Evolutionary conservation across 2,888 invertebrate genomes (phyloP), one percentile per base, ranked within the genome.

Genomic region (Liopterus haemorrhoidalis): DNA sequence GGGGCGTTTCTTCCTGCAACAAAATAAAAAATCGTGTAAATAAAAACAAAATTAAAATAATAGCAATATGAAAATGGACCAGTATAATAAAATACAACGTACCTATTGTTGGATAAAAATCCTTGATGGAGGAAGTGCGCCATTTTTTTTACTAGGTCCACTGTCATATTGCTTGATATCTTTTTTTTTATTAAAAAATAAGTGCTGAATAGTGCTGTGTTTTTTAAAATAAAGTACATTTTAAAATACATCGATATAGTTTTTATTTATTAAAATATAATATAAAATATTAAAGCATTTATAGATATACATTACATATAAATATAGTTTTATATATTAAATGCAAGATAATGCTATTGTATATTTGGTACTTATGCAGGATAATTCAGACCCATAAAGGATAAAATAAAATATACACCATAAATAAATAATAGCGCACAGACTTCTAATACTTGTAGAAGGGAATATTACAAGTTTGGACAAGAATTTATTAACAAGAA

Each of bases 1-100:
- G 96, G 42, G 96, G 96, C 45, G 96, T 97, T 78, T 97, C 96
- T 76, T 97, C 97, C 95, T 96, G 81, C 66, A 88, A 88, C 75
- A 79, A 75, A 72, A 71, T 67, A 59, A 50, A 62, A 20, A 59
- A 47, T 33, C 37, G 20, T 28, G 9, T 31, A 41, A 36, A 25
- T 24, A 49, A 33, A 32, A 43, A 45, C 33, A 39, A 48, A 46
- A 32, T 32, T 24, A 40, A 38, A 41, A 40, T 28, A 45, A 20
- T 47, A 52, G 51, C 42, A 49, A 57, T 52, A 42, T 49, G 46
- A 54, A 55, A 52, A 54, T 55, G 55, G 39, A 55, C 41, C 46
- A 46, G 16, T 49, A 54, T 41, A 36, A 38, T 50, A 48, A 50
- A 46, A 41, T 56, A 38, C 25, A 25, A 45, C 45, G 25, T 45